Evolutionary conservation across 1,140 invertebrate species (phyloP), one percentile per base, ranked within the genome.

Genomic region (Drosophila pruinosa): DNA sequence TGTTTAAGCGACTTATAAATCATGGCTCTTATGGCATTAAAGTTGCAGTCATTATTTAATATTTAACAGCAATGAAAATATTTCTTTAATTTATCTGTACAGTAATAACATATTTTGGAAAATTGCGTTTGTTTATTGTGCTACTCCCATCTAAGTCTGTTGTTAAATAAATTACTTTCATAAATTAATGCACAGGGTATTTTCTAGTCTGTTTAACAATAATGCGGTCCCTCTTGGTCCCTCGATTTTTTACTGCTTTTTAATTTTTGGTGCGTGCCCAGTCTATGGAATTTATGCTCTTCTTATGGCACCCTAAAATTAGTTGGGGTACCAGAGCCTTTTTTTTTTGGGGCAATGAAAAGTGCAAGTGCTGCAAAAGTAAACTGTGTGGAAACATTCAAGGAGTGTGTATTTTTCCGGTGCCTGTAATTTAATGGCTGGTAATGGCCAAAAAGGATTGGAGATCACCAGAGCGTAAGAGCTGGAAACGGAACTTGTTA

Each of bases 341-440:
- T 24, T 38, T 4, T 39, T 34, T 34, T 34, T 34, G 10, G 24
- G 50, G 53, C 59, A 78, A 53, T 68, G 67, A 78, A 85, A 85
- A 77, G 64, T 85, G 80, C 80, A 80, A 86, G 80, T 77, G 62
- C 73, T 70, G 76, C 81, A 85, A 74, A 86, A 80, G 64, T 36
- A 74, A 85, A 85, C 81, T 76, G 76, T 77, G 81, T 70, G 81
- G 81, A 85, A 85, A 85, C 83, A 86, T 86, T 85, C 78, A 80
- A 85, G 81, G 56, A 85, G 72, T 83, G 58, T 45, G 70, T 47
- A 76, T 69, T 74, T 73, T 67, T 73, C 58, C 58, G 45, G 4
- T 54, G 38, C 52, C 43, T 17, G 54, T 50, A 62, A 75, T 59
- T 64, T 76, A 57, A 72, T 75, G 73, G 78, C 12, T 41, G 24